phyloP scores from a whole-genome alignment of 2,797 vertebrate species.

The Furcifer pardalis region DNA sequence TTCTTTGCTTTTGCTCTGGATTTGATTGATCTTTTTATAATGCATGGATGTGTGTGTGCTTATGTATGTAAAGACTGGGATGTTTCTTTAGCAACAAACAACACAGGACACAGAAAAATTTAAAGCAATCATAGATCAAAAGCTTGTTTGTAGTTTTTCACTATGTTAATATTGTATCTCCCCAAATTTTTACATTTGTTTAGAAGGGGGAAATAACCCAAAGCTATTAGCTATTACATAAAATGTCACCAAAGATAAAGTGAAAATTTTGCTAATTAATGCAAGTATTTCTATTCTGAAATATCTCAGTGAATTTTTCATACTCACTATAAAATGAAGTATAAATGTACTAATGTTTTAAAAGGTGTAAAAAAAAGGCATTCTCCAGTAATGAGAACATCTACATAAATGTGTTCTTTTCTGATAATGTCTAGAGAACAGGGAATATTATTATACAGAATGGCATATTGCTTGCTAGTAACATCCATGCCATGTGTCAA shows the following conservation, averaged over 20 bases:
- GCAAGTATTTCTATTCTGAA: conserved; percentile 67
- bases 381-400: neutral
- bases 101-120: conserved; percentile 59
- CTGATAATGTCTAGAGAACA: conserved; percentile 21
- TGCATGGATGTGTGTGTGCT: neutral
- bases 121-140: conserved; percentile 57
- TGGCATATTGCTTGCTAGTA: conserved; percentile 45
- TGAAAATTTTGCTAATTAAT: conserved; percentile 69
- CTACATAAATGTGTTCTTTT: conserved; percentile 54
- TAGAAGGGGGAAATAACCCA: conserved; percentile 31
- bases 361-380: conserved; percentile 50
- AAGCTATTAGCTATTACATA: conserved; percentile 58
- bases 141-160: conserved; percentile 38
- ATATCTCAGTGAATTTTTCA: conserved; percentile 62
- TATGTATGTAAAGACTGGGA: neutral
- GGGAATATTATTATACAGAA: conserved; percentile 22
- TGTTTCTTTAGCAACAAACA: conserved; percentile 52
- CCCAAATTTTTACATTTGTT: conserved; percentile 37
- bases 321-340: conserved; percentile 56
- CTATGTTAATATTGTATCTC: neutral
- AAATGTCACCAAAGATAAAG: conserved; percentile 62
- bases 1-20: conserved; percentile 23
- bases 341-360: conserved; percentile 36
- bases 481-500: conserved; percentile 34
- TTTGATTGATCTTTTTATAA: conserved; percentile 27